Evolutionary conservation across 1,140 invertebrate species (phyloP).

Genomic region (Lerema accius): DNA sequence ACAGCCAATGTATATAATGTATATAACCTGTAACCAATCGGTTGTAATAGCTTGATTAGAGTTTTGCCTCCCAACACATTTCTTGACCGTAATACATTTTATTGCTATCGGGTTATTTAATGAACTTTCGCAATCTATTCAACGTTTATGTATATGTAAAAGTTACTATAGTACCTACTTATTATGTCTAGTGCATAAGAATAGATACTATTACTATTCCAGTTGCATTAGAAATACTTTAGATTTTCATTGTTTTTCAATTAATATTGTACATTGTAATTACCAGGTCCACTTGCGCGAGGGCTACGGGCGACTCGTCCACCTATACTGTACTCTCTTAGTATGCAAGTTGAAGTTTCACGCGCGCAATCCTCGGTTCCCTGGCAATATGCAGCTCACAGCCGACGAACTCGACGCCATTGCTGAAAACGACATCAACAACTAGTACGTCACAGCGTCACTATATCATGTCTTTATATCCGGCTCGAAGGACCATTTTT

Average conservation of each 20-base stretch:
- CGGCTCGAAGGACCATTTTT: neutral
- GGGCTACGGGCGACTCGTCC: slow-evolving; percentile 95
- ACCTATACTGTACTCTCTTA: slow-evolving; percentile 92
- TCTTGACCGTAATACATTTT: neutral
- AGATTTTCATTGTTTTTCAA: too few relatives aligned
- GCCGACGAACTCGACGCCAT: slow-evolving; percentile 93
- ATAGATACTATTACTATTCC: too few relatives aligned
- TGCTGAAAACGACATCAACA: slow-evolving; percentile 95
- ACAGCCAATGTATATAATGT: too few relatives aligned
- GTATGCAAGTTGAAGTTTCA: slow-evolving; percentile 97
- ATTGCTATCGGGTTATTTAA: slow-evolving; percentile 1
- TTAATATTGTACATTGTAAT: too few relatives aligned
- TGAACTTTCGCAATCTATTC: too few relatives aligned
- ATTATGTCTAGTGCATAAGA: too few relatives aligned
- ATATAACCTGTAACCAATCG: too few relatives aligned
- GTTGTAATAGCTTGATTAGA: too few relatives aligned
- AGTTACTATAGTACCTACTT: too few relatives aligned
- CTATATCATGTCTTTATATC: neutral
- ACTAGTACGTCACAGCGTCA: slow-evolving; percentile 88
- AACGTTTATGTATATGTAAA: too few relatives aligned
- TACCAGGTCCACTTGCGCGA: slow-evolving; percentile 92
- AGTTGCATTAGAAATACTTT: too few relatives aligned
- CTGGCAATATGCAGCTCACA: slow-evolving; percentile 94
- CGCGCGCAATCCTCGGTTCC: slow-evolving; percentile 94
- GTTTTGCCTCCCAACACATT: too few relatives aligned